These are phyloP conservation scores for Helicoverpa assulta DNA, from an alignment of 2,888 invertebrate genomes.

Conservation along the genomic window DNA sequence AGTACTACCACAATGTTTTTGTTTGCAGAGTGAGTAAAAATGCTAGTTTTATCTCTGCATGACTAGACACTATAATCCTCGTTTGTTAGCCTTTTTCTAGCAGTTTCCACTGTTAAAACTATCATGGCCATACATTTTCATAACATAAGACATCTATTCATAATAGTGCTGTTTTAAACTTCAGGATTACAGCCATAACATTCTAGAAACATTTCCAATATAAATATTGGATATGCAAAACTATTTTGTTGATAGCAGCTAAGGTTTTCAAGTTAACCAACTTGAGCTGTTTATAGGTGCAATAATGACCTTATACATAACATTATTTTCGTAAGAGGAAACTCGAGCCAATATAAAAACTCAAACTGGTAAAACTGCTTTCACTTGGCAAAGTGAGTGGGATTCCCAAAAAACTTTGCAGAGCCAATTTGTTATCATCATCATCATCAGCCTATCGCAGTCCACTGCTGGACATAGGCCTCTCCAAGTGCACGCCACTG, in stretches of 20 bases:
- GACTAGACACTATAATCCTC: not conserved
- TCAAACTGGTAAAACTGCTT: slow-evolving; percentile 86
- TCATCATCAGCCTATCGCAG: no score
- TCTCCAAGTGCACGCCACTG: no score
- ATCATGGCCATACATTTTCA: not conserved
- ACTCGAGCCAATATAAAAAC: slow-evolving; percentile 76
- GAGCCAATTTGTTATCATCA: slow-evolving; percentile 56
- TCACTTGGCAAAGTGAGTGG: slow-evolving; percentile 82
- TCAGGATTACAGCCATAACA: slow-evolving; percentile 11
- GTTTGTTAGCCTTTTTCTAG: not conserved
- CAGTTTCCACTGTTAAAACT: not conserved
- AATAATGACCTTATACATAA: slow-evolving; percentile 70
- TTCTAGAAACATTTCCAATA: slow-evolving; percentile 15
- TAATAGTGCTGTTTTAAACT: slow-evolving; percentile 2
- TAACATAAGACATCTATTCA: slow-evolving; percentile 1
- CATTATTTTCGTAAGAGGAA: slow-evolving; percentile 74
- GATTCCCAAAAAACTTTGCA: slow-evolving; percentile 76
- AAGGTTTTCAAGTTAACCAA: slow-evolving; percentile 12
- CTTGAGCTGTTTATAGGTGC: slow-evolving; percentile 25
- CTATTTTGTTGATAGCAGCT: slow-evolving; percentile 24
- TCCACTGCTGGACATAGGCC: no score
- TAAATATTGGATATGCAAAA: slow-evolving; percentile 18
- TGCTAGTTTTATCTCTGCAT: not conserved
- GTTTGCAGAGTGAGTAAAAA: not conserved
- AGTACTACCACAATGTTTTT: not conserved